A percentile compares a stretch with the other conserved stretches of the same genome.
Evolutionary conservation across 64 coral and sea anemone genomes (phyloP).

Genomic region (Actinia equina): DNA sequence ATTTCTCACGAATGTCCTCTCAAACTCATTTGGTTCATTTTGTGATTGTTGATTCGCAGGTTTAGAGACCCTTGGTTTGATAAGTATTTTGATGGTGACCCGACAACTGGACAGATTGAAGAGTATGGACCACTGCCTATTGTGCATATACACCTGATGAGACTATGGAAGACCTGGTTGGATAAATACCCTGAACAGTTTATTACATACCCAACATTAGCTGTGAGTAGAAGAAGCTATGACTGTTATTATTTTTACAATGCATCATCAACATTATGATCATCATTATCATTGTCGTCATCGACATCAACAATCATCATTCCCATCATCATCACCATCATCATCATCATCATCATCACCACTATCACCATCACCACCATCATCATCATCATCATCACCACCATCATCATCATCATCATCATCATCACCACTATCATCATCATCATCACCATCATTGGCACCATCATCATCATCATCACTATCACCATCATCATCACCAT

Average conservation of each 20-base stretch:
- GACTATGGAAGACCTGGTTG: slow-evolving; percentile 85
- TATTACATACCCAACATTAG: slow-evolving; percentile 58
- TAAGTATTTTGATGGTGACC: slow-evolving; percentile 96
- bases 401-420: not conserved
- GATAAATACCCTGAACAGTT: slow-evolving; percentile 85
- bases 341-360: not conserved
- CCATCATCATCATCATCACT: no score
- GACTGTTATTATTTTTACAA: not conserved
- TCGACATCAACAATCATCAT: not conserved
- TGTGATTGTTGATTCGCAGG: not conserved
- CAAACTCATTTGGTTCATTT: no score
- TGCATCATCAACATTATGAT: not conserved
- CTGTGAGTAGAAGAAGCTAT: slow-evolving; percentile 38
- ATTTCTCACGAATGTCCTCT: no score
- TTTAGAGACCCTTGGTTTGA: slow-evolving; percentile 91
- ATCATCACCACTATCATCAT: not conserved
- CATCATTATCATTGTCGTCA: not conserved
- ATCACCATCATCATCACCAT: not conserved
- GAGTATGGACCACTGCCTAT: slow-evolving; percentile 64
- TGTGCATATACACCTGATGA: slow-evolving; percentile 87
- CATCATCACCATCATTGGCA: not conserved
- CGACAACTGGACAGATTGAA: slow-evolving; percentile 76
- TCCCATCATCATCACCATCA: not conserved
- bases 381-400: not conserved
- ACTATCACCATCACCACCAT: not conserved